Evolutionary conservation across 2,888 invertebrate species (phyloP).

Genomic region (Lasioglossum leucozonium): DNA sequence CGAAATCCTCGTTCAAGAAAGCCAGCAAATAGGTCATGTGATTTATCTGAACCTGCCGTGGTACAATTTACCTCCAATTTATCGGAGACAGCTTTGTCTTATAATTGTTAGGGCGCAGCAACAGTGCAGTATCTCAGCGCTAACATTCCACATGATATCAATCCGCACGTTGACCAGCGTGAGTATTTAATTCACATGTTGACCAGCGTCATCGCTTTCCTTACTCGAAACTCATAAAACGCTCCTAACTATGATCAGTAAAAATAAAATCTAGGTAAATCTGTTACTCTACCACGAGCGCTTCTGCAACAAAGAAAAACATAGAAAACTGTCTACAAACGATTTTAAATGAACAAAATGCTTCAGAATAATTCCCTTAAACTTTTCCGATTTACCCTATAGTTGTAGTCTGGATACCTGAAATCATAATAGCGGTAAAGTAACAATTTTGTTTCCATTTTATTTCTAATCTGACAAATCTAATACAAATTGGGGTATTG

Average conservation of each 20-base stretch:
- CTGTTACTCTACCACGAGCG: not conserved
- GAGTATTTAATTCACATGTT: slow-evolving; percentile 35
- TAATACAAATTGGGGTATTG: not conserved
- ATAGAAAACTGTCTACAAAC: not conserved
- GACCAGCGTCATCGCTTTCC: not conserved
- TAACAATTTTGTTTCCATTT: not conserved
- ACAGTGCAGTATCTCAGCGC: slow-evolving; percentile 54
- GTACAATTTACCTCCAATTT: slow-evolving; percentile 53
- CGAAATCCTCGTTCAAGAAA: slow-evolving; percentile 64
- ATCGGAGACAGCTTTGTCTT: slow-evolving; percentile 48
- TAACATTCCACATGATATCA: slow-evolving; percentile 59
- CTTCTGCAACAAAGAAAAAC: not conserved
- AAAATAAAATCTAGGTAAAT: not conserved
- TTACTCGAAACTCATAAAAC: too few species aligned
- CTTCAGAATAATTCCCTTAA: too few species aligned
- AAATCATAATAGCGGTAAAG: not conserved
- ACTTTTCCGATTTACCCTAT: too few species aligned
- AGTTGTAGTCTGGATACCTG: too few species aligned
- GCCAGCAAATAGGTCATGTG: slow-evolving; percentile 48
- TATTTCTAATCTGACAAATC: not conserved
- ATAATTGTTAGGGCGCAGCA: slow-evolving; percentile 62
- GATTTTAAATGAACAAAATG: too few species aligned
- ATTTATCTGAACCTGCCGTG: slow-evolving; percentile 61
- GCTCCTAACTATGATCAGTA: not conserved
- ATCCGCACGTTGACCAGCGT: slow-evolving; percentile 60